Evolutionary conservation across 2,888 invertebrate genomes (phyloP), one percentile per base, ranked within the genome.

Genomic region (Chamaedrilus cognettii): DNA sequence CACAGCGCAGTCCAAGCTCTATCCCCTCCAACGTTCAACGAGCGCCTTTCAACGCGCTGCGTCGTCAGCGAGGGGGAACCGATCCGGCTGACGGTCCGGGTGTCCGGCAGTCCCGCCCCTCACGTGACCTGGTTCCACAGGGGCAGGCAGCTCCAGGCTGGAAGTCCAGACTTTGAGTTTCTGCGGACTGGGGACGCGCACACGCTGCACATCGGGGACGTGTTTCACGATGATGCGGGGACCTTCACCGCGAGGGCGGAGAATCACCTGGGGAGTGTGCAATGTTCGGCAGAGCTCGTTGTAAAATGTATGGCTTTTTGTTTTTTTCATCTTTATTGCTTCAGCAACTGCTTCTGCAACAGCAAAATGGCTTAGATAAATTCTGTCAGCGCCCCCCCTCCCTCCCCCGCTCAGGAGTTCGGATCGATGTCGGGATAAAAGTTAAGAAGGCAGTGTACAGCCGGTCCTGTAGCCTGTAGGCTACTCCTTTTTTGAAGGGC

Each of bases 131-230:
- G 83, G 83, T 81, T 76, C 75, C 73, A 79, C 31, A 81, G 82
- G 35, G 81, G 80, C 23, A 68, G 77, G 30, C n/a, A n/a, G n/a
- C n/a, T n/a, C n/a, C n/a, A n/a, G n/a, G n/a, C n/a, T n/a, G n/a
- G n/a, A n/a, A n/a, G n/a, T n/a, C n/a, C n/a, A n/a, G n/a, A n/a
- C n/a, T n/a, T n/a, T n/a, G n/a, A n/a, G n/a, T n/a, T n/a, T n/a
- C n/a, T n/a, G n/a, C n/a, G n/a, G n/a, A n/a, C n/a, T n/a, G 91
- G 91, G 75, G 89, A 89, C 79, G 67, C 80, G 34, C 88, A 81
- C 78, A 87, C 88, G 60, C 84, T 92, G 58, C 86, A 89, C 64
- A 89, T 91, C 72, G 90, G 91, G 72, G 89, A 89, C 86, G 83
- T 81, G n/a, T 80, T 79, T 76, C 79, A 80, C 63, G 83, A 87